These are phyloP conservation scores for Chrysochloris asiatica DNA, from an alignment of 2,113 vertebrate genomes.

Conservation along the genomic window DNA sequence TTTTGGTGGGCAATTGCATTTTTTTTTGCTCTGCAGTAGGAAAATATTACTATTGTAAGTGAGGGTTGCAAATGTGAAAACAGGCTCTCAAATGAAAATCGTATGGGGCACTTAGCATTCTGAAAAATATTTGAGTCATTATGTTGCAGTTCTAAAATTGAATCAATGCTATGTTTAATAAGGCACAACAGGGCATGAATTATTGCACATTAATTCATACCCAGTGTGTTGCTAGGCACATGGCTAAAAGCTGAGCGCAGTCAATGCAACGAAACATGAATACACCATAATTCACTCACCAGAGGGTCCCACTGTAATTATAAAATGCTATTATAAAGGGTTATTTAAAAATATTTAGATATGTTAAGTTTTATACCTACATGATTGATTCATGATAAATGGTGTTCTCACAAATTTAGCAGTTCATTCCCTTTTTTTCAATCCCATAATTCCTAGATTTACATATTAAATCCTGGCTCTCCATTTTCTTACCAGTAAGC, in stretches of 20 bases:
- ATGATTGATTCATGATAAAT: constrained; percentile 39
- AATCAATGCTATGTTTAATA: constrained; percentile 86
- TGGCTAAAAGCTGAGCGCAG: constrained; percentile 83
- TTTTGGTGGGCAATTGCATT: constrained; percentile 66
- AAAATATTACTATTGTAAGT: constrained; percentile 79
- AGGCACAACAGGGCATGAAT: constrained; percentile 84
- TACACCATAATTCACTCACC: constrained; percentile 82
- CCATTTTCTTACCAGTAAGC: constrained; percentile 61
- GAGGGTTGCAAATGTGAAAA: constrained; percentile 78
- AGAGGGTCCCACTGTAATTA: constrained; percentile 80
- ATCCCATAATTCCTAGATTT: constrained; percentile 43
- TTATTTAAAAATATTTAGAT: constrained; percentile 83
- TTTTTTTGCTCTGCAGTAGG: constrained; percentile 56
- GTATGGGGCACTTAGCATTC: constrained; percentile 75
- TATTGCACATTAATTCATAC: constrained; percentile 86
- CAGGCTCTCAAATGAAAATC: constrained; percentile 81
- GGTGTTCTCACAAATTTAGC: constrained; percentile 38
- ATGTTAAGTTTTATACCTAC: constrained; percentile 74
- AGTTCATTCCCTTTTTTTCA: constrained; percentile 38
- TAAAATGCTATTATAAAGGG: constrained; percentile 82
- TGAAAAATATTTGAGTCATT: constrained; percentile 84
- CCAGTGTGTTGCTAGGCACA: constrained; percentile 82
- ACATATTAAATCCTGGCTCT: constrained; percentile 13
- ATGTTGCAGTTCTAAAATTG: constrained; percentile 82
- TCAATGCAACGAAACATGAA: constrained; percentile 82